Base-by-base conservation (phyloP, 1,140 invertebrate genomes). In the Carcinoscorpius rotundicauda region DNA sequence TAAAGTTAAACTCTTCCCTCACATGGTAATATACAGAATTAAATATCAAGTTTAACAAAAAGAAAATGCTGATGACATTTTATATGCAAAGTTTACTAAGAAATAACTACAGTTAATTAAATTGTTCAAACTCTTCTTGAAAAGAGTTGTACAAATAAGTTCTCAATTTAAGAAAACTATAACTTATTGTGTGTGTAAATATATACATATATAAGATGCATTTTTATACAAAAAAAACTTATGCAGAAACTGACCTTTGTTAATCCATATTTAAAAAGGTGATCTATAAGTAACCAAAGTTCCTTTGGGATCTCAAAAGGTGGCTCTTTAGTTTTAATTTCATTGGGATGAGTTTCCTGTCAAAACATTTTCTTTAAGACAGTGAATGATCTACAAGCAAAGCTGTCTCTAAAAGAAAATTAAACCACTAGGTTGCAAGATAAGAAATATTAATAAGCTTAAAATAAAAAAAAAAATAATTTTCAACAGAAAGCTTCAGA, bases 211-310 rank as follows among this genome's bases (percentile, higher is more conserved):
- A 55, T 55, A 55, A 1, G 3, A 29, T 29, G 29, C 29, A 29
- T 29, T 29, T 29, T 29, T 29, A 29, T 29, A 29, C 29, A 1
- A 55, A 55, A 61, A 3, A 64, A 6, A 49, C n/a, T 51, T 61
- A 58, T 49, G 61, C 52, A 51, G 6, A 49, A 48, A 63, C 64
- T 69, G 60, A 78, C 77, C 71, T 76, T 85, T 73, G 90, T 86
- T 64, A 91, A 79, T 3, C 90, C 92, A 77, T 91, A 85, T 66
- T 87, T 83, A 75, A 93, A 92, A 49, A 98, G 81, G 74, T 91
- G 88, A 75, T 97, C 92, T 10, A 97, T 87, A 60, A 98, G 80
- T 69, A 92, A 84, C 86, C 90, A 97, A 60, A 97, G 82, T 79
- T 98, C 94, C 74, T 93, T 87, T 1, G 91, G 91, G 72, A 93